Conservation (phyloP, 2,113 vertebrate genomes). For the Chamaea fasciata region DNA sequence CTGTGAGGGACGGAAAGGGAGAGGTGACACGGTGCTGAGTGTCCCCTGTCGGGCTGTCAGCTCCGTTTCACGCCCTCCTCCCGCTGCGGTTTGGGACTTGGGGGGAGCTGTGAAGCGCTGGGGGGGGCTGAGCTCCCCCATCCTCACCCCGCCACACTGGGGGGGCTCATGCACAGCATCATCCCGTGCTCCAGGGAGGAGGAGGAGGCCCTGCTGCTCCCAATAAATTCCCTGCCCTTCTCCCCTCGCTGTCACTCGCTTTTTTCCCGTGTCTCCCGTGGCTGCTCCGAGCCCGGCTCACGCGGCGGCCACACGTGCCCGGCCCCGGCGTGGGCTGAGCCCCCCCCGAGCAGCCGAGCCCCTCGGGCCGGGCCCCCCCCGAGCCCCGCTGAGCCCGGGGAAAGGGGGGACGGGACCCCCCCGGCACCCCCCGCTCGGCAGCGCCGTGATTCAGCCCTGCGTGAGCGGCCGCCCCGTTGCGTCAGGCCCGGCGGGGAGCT, state of each 20-base stretch:
- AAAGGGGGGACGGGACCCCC: background rate
- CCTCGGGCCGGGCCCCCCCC: accelerated
- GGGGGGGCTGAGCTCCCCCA: background rate
- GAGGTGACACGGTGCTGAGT: background rate
- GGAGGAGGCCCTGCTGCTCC: background rate
- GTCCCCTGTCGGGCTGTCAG: background rate
- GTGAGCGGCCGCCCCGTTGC: background rate
- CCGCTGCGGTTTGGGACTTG: background rate
- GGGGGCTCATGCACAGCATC: background rate
- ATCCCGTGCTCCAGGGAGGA: background rate
- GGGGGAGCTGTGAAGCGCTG: background rate
- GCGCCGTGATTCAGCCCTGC: background rate
- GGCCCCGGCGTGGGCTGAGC: background rate
- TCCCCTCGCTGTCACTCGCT: background rate
- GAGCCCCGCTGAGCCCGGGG: accelerated
- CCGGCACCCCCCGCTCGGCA: background rate
- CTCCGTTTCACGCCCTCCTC: background rate
- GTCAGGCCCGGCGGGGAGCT: background rate
- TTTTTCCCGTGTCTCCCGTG: background rate
- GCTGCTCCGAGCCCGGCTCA: background rate
- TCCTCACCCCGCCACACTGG: accelerated
- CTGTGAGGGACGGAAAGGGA: background rate
- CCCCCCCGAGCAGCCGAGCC: background rate
- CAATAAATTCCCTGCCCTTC: constrained; percentile 4
- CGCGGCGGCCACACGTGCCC: accelerated